Base-by-base conservation (phyloP, 92 coral and sea anemone species). In the Paramuricea clavata region DNA sequence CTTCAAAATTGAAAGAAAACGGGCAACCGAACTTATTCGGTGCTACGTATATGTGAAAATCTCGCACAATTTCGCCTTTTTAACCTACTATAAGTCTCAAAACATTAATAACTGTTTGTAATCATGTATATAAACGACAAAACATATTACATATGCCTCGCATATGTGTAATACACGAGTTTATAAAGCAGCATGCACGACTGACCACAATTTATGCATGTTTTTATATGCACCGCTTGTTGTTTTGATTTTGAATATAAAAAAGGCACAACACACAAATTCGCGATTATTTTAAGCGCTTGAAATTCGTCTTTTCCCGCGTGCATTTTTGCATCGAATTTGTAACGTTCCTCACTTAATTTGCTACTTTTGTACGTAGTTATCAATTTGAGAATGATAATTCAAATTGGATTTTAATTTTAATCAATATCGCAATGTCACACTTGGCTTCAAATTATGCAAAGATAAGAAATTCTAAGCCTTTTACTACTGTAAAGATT, bases 221-320 rank as follows among this genome's bases (percentile, higher is more conserved):
- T 79, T 78, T 78, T 16, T 21, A 78, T 57, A 31, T 33, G 49
- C 44, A 59, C 84, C 23, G 67, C 54, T 43, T 43, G 82, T 79
- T 59, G 73, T 60, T 79, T 32, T 79, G 72, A 59, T 60, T 59
- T 34, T 57, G 21, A 49, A 79, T n/a, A 21, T 54, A 79, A 36
- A 79, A 79, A 79, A 54, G 84, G 84, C 84, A 79, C 84, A 60
- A 79, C 84, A 79, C 73, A 79, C 57, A 79, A 36, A 31, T 5
- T 13, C 17, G 28, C 35, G 21, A 31, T 65, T 65, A 39, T 30
- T 65, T 65, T 13, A 27, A 8, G 19, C 17, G 21, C 6, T 62
- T 62, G 0, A 30, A 62, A 11, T 27, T 3, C 12, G 17, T 25
- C 33, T 25, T 25, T 62, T 62, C 2, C 33, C 70, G 8, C 10